Evolutionary conservation across 2,797 vertebrate genomes (phyloP), one percentile per base, ranked within the genome.

Genomic region (Sebastes baramenuke): DNA sequence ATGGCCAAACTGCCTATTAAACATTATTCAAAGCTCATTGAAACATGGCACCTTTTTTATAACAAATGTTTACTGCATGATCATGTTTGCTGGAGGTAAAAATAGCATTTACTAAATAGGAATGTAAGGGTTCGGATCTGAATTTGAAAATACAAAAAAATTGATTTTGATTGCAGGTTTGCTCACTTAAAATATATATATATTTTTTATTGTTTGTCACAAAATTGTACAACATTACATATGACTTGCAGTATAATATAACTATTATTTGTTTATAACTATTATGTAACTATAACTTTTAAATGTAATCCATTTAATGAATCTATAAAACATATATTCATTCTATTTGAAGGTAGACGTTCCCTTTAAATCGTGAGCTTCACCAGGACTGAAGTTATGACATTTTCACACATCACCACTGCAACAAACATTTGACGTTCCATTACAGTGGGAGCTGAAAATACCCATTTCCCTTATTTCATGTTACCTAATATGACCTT

Each of bases 1-100:
- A 22, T 25, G 14, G 6, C 1, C 3, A 5, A 32, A 59, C 42
- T 1, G 1, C 29, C 6, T 59, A 38, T 68, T 22, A 14, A 27
- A 67, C 36, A 68, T 7, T 38, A 90, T 93, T 92, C 93, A 95
- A 95, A 96, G 94, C 95, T 95, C 92, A 94, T 91, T 94, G 94
- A 96, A 94, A 92, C 20, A 24, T 7, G 6, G 60, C 56, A 30
- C 25, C n/a, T 69, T 71, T 29, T 69, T 18, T 56, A 52, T 13
- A 60, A 10, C 3, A 65, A 52, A 34, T 56, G 14, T 52, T 71
- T 5, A 52, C 49, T 52, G 49, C 42, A 46, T 46, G 16, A 46
- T 46, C 16, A 46, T 18, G 42, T 46, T 46, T 46, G 18, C 16
- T 49, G 46, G 8, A 49, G 46, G 46, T n/a, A 8, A 52, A n/a